Conservation (phyloP, 2,888 invertebrate species). For the Venusia cambrica region DNA sequence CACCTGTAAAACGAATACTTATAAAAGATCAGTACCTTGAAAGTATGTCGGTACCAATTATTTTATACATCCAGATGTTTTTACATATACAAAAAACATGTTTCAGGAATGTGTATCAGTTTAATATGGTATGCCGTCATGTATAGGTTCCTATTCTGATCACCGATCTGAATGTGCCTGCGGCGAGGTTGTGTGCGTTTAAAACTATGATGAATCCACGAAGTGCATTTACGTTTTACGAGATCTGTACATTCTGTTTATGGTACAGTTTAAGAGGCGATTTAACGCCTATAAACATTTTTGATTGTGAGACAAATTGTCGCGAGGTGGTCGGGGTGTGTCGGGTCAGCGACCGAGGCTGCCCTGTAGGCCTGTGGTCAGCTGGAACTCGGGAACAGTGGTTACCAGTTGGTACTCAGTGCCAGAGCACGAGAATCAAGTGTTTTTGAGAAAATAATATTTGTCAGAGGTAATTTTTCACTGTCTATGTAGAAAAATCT, state of each 20-base stretch:
- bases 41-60: too few relatives aligned
- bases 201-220: slow-evolving; percentile 49
- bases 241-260: slow-evolving; percentile 59
- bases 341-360: slow-evolving; percentile 62
- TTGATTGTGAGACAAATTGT: slow-evolving; percentile 62
- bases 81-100: too few relatives aligned
- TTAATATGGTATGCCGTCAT: too few relatives aligned
- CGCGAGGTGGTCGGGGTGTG: slow-evolving; percentile 49
- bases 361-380: slow-evolving; percentile 60
- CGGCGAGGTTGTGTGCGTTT: slow-evolving; percentile 10
- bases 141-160: too few relatives aligned
- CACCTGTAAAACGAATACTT: too few relatives aligned
- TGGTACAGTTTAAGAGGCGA: slow-evolving; percentile 56
- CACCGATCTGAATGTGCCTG: neutral
- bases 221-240: slow-evolving; percentile 59
- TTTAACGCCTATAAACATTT: slow-evolving; percentile 67
- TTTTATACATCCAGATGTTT: too few relatives aligned
- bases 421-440: too few relatives aligned
- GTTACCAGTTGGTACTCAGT: slow-evolving; percentile 23
- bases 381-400: slow-evolving; percentile 67
- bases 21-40: too few relatives aligned
- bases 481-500: too few relatives aligned
- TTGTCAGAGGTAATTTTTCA: too few relatives aligned
- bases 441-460: too few relatives aligned
- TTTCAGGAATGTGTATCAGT: too few relatives aligned